Evolutionary conservation across 2,888 invertebrate species (phyloP), one percentile per base, ranked within the genome.

Genomic region (Bugula neritina): DNA sequence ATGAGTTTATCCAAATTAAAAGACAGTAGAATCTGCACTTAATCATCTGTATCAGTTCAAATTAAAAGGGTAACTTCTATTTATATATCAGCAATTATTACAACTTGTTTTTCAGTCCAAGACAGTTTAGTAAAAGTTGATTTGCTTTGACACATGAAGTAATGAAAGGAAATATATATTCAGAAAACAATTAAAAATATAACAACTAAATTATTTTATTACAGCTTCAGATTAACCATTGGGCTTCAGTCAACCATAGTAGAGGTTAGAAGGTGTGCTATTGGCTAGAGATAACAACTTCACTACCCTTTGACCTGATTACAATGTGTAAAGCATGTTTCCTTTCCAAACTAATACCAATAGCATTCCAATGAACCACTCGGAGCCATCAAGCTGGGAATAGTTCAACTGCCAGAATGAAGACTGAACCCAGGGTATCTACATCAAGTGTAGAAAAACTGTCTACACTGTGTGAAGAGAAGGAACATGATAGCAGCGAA

Each of bases 301-400:
- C 55, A 55, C 23, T 55, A 55, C 5, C 55, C 55, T 55, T 55
- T 55, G 55, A 55, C 55, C 55, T 55, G 23, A 5, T n/a, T 5
- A n/a, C 17, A 17, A n/a, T 23, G 13, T 10, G 23, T n/a, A 25
- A 55, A 55, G 55, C 55, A 55, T 5, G 55, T 55, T 55, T 43
- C 43, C 17, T 17, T 10, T 10, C 17, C 17, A 43, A 43, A 10
- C 17, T 5, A 17, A 43, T 43, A 10, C 17, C 43, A 43, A 43
- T 43, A 43, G 43, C 43, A 43, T 43, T 43, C 43, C 43, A 10
- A 5, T 43, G 10, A 43, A 43, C 43, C 43, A 43, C 43, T 43
- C 43, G 17, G 43, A 43, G 43, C 43, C 17, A 17, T 17, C 17
- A 43, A 43, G 43, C 43, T 43, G 43, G 43, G 17, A 10, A 43